A percentile compares a stretch with the other conserved stretches of the same genome.
Evolutionary conservation across 2,888 invertebrate genomes (phyloP).

Genomic region (Conus canariensis): DNA sequence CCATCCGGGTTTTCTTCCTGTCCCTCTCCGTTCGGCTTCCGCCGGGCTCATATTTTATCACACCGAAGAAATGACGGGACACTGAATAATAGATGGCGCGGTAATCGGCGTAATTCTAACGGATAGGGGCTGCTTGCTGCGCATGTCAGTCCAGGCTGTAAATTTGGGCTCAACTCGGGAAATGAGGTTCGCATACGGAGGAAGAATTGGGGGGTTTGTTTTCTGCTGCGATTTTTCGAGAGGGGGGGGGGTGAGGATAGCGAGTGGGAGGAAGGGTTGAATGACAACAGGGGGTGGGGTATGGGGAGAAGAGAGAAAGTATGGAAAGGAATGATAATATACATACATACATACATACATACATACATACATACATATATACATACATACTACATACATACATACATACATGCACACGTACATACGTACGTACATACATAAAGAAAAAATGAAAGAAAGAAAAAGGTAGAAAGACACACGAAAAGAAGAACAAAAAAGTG

Average conservation of each 20-base stretch:
- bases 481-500: too few species aligned
- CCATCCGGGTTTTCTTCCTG: too few species aligned
- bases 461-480: too few species aligned
- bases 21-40: not conserved
- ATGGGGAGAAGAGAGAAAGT: not conserved
- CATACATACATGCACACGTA: too few species aligned
- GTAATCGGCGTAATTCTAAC: slow-evolving; percentile 10
- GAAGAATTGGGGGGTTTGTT: not conserved
- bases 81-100: slow-evolving; percentile 8
- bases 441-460: too few species aligned
- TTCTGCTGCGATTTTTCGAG: too few species aligned
- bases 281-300: not conserved
- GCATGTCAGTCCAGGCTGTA: not conserved
- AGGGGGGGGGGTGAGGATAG: too few species aligned
- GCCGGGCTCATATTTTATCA: slow-evolving; percentile 7
- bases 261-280: not conserved
- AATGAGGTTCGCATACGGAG: not conserved
- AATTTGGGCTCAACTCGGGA: not conserved
- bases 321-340: not conserved
- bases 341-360: too few species aligned
- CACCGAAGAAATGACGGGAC: not conserved
- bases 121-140: not conserved
- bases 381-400: too few species aligned
- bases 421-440: too few species aligned
- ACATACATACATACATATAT: too few species aligned